A percentile compares a stretch with the other conserved stretches of the same genome.
Evolutionary conservation across 2,888 invertebrate species (phyloP).

Genomic region (Sylvicola fuscatus): DNA sequence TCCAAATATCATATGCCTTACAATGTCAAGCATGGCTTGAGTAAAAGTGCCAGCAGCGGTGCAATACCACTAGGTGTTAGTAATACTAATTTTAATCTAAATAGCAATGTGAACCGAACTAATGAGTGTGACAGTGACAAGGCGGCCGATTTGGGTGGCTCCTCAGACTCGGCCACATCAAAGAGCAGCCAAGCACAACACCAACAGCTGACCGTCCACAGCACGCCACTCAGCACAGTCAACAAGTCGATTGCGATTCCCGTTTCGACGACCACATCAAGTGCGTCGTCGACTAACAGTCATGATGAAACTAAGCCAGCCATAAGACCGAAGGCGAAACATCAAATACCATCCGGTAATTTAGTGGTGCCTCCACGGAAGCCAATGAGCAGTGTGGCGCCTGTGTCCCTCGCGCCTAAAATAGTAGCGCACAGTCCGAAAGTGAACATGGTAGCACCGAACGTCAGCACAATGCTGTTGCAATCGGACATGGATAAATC

Average conservation of each 20-base stretch:
- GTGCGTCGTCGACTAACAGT: conserved; percentile 11
- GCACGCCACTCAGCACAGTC: conserved; percentile 28
- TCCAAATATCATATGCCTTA: conserved; percentile 87
- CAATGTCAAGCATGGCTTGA: conserved; percentile 60
- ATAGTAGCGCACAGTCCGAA: conserved; percentile 24
- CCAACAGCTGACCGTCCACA: conserved; percentile 29
- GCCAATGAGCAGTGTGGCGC: conserved; percentile 72
- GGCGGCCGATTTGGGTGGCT: conserved; percentile 10
- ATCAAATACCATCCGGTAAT: conserved; percentile 15
- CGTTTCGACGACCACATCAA: conserved; percentile 14
- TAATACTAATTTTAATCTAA: not conserved
- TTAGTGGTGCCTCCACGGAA: conserved; percentile 38
- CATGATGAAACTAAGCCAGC: conserved; percentile 13
- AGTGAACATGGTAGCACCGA: conserved; percentile 28
- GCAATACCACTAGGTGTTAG: conserved; percentile 2
- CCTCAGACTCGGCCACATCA: conserved; percentile 6
- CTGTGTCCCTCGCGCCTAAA: conserved; percentile 27
- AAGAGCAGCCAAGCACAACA: conserved; percentile 4
- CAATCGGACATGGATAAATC: conserved; percentile 28
- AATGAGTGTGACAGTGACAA: conserved; percentile 14
- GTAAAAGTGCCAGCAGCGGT: conserved; percentile 5
- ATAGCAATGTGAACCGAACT: conserved; percentile 4
- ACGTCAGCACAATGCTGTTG: conserved; percentile 23
- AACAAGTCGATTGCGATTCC: conserved; percentile 23
- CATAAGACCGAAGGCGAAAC: conserved; percentile 21